A percentile compares a stretch with the other conserved stretches of the same genome.
Evolutionary conservation across 2,888 invertebrate genomes (phyloP).

Genomic region (Macrostomum cliftonense): DNA sequence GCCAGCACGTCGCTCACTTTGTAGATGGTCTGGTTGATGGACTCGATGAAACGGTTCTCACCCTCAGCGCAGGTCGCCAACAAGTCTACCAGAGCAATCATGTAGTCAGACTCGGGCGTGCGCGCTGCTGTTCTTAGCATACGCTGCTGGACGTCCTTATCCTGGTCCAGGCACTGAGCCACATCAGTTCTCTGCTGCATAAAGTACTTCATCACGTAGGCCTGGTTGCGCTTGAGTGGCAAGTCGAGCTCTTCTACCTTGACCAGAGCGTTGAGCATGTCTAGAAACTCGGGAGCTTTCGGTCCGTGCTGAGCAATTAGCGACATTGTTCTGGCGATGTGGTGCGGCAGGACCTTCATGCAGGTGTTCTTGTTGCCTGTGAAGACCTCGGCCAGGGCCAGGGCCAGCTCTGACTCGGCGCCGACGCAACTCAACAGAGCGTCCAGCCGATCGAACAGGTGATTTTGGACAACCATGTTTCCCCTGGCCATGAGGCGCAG

Average conservation of each 20-base stretch:
- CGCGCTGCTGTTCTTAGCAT: no score
- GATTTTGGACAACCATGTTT: no score
- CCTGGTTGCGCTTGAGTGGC: slow-evolving; percentile 33
- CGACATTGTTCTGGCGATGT: slow-evolving; percentile 27
- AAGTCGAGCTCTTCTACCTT: slow-evolving; percentile 33
- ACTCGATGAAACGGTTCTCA: slow-evolving; percentile 37
- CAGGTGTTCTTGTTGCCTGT: slow-evolving; percentile 30
- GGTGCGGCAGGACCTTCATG: slow-evolving; percentile 27
- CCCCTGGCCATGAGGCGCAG: no score
- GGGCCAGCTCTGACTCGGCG: no score
- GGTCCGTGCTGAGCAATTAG: slow-evolving; percentile 23
- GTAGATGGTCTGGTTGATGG: slow-evolving; percentile 36
- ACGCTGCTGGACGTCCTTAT: neutral
- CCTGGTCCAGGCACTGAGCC: slow-evolving; percentile 26
- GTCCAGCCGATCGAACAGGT: no score
- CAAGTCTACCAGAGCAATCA: slow-evolving; percentile 29
- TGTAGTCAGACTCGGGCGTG: slow-evolving; percentile 15
- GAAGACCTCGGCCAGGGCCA: slow-evolving; percentile 21
- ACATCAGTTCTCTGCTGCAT: slow-evolving; percentile 31
- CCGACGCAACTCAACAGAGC: no score
- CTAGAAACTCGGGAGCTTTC: slow-evolving; percentile 29
- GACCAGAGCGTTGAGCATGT: slow-evolving; percentile 29
- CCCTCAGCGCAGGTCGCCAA: slow-evolving; percentile 37
- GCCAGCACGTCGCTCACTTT: slow-evolving; percentile 26
- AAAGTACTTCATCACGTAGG: slow-evolving; percentile 33